These are phyloP conservation scores for Oedothorax gibbosus DNA, from an alignment of 1,140 invertebrate genomes.

Conservation along the genomic window DNA sequence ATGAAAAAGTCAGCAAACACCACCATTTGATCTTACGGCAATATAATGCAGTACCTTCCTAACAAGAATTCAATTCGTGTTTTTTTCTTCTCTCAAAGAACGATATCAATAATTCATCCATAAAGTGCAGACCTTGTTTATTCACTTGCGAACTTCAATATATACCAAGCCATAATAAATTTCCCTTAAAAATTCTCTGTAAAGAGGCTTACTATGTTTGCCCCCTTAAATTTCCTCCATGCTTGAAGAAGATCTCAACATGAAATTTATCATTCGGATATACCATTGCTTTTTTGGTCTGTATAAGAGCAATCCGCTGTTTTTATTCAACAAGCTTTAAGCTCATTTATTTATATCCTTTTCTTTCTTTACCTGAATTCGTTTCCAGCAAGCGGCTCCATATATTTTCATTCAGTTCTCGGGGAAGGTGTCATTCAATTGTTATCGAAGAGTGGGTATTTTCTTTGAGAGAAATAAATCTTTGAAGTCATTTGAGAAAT, in stretches of 20 bases:
- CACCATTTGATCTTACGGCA: no score
- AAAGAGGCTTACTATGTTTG: conserved; percentile 6
- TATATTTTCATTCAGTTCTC: conserved; percentile 31
- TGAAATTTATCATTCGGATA: conserved; percentile 13
- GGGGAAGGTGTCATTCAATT: conserved; percentile 13
- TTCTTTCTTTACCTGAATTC: conserved; percentile 3
- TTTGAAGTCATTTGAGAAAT: background rate
- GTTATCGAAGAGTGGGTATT: conserved; percentile 11
- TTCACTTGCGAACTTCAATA: background rate
- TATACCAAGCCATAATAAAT: background rate
- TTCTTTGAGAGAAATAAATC: background rate
- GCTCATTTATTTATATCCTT: conserved; percentile 19
- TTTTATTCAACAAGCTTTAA: conserved; percentile 39
- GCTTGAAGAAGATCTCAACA: conserved; percentile 11
- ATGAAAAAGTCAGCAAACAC: no score
- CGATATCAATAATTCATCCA: no score
- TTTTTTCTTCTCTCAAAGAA: no score
- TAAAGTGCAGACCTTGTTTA: background rate
- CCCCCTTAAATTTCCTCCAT: background rate
- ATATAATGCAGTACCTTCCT: no score
- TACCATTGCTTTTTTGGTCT: conserved; percentile 5
- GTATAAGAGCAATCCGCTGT: conserved; percentile 46
- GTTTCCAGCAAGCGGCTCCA: background rate
- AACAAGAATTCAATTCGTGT: no score
- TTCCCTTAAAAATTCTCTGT: conserved; percentile 8